Evolutionary conservation across 2,113 vertebrate genomes (phyloP).

Genomic region (Fulmarus glacialis): DNA sequence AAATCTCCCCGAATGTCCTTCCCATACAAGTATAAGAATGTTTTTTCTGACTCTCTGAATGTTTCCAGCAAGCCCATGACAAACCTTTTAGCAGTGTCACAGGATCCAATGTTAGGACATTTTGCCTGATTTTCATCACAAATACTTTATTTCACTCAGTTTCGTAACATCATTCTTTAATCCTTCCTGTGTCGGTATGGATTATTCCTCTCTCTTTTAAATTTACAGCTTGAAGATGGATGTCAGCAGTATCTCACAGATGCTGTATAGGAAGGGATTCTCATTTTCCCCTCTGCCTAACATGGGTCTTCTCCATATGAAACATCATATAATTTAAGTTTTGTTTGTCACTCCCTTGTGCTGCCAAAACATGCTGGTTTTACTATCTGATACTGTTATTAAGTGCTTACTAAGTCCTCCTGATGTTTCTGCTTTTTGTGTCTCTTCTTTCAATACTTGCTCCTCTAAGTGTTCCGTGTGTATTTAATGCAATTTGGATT

Average conservation of each 20-base stretch:
- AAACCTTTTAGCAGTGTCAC: background rate
- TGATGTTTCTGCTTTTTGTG: background rate
- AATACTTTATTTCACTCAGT: background rate
- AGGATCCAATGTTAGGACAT: background rate
- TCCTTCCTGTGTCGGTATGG: background rate
- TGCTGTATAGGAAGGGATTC: background rate
- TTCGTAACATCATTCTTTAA: background rate
- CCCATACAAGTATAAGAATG: background rate
- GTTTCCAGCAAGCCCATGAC: background rate
- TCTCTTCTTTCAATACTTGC: background rate
- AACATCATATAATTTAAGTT: background rate
- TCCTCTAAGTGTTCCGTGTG: background rate
- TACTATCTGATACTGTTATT: background rate
- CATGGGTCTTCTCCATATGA: background rate
- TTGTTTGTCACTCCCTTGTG: background rate
- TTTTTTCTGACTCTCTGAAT: background rate
- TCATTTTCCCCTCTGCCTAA: background rate
- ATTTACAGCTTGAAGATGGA: background rate
- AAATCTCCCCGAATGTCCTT: background rate
- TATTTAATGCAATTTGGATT: background rate
- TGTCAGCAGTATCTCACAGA: background rate
- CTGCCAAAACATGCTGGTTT: background rate
- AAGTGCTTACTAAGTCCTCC: background rate
- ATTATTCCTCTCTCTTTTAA: background rate
- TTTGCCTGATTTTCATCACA: background rate